Base-by-base conservation (phyloP, 2,797 vertebrate species). In the Buphagus erythrorhynchus region DNA sequence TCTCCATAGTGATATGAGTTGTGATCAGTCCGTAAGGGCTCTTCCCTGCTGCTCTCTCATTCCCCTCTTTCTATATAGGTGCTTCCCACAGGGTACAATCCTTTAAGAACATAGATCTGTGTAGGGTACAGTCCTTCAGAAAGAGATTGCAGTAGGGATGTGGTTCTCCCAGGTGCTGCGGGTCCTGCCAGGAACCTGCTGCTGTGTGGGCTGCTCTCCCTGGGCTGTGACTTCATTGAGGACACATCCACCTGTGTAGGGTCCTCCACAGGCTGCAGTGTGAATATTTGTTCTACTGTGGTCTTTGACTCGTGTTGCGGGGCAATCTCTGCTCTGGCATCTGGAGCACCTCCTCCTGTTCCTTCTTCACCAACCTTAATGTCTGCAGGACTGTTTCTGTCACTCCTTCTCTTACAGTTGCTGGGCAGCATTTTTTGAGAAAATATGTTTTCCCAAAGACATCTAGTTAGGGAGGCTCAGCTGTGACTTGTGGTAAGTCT, bases 291-390 rank as follows among this genome's bases (percentile, higher is more conserved):
- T 22, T 72, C 25, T 13, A 0, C 11, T 31, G 12, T 68, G 9
- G 7, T 65, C 17, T 82, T 79, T 42, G 18, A 24, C 7, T 1
- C 0, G 0, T 26, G 5, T 35, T 82, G 38, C 1, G 2, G 48
- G 11, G 14, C 10, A 46, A 2, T 82, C 62, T 62, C 40, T 55
- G 11, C 29, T 69, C 36, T 79, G 76, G 45, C 18, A 19, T 19
- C n/a, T 67, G 45, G 11, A 59, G 2, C n/a, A 49, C 5, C 8
- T 65, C 3, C 10, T 90, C 5, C 3, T 6, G 3, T 40, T 77
- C 33, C 9, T 62, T n/a, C 9, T 69, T 9, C 7, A 15, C 16
- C 29, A 36, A 20, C 19, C 25, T 35, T 57, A 16, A 9, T 13
- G 25, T 73, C 38, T 48, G 13, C 33, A 59, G 19, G 5, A 14